A percentile compares a stretch with the other conserved stretches of the same genome.
Conservation (phyloP, 2,797 vertebrate species). For the Falco berigora region DNA sequence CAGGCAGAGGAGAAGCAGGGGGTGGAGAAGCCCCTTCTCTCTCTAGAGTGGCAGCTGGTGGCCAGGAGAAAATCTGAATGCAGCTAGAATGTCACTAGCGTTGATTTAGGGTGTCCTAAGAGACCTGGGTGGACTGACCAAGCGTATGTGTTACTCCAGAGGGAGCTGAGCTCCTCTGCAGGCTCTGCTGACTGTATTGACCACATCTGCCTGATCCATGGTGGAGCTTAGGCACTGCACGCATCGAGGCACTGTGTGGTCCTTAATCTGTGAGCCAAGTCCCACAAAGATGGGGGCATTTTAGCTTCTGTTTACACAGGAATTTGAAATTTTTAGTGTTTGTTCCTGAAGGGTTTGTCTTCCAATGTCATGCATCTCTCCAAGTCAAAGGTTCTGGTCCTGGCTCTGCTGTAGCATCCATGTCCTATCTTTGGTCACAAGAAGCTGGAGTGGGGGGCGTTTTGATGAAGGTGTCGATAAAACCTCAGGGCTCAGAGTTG, state of each 20-base stretch:
- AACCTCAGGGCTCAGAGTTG: not conserved
- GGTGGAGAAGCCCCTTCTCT: not conserved
- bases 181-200: not conserved
- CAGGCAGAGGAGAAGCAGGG: not conserved
- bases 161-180: not conserved
- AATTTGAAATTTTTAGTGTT: not conserved
- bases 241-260: not conserved
- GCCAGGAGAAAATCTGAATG: not conserved
- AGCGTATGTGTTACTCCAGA: not conserved
- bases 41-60: not conserved
- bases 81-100: not conserved
- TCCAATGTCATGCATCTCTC: not conserved
- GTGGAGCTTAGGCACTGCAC: not conserved
- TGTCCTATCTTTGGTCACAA: accelerated
- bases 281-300: accelerated
- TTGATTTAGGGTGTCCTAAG: not conserved
- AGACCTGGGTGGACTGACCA: not conserved
- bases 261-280: not conserved
- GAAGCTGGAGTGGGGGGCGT: not conserved
- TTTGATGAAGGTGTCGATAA: not conserved
- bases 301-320: not conserved
- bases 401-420: not conserved
- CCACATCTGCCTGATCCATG: accelerated
- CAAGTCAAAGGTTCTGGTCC: not conserved
- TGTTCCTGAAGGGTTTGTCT: not conserved